These are phyloP conservation scores for Nannospalax galili DNA, from an alignment of 2,113 vertebrate species.

Conservation along the genomic window DNA sequence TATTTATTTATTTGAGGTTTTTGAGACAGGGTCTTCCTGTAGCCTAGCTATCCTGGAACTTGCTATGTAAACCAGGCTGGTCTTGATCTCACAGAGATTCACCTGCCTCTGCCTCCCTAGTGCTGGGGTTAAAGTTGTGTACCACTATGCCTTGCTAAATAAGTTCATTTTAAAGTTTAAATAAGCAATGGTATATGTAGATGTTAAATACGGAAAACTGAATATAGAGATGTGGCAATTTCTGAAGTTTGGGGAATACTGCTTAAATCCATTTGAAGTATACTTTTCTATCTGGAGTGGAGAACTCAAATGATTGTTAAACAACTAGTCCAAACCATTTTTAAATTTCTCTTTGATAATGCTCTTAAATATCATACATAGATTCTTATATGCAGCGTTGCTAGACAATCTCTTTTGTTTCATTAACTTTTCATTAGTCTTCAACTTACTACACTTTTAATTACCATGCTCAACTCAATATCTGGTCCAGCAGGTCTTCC, in stretches of 20 bases:
- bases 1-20: no score
- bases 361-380: not conserved
- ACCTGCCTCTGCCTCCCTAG: no score
- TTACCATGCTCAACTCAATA: not conserved
- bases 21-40: no score
- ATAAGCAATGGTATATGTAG: not conserved
- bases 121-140: no score
- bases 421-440: not conserved
- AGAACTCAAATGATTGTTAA: not conserved
- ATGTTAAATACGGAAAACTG: not conserved
- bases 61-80: no score
- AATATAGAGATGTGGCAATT: not conserved
- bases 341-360: slow-evolving; percentile 6
- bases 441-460: slow-evolving; percentile 16
- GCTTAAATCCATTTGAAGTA: not conserved
- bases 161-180: not conserved
- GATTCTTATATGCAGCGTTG: not conserved
- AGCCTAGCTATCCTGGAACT: no score
- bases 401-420: not conserved
- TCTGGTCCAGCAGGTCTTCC: not conserved
- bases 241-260: not conserved
- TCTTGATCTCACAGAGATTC: no score
- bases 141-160: no score
- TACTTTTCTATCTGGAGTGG: not conserved
- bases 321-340: not conserved